Conservation (phyloP, 2,888 invertebrate species). For the Apoderus coryli region DNA sequence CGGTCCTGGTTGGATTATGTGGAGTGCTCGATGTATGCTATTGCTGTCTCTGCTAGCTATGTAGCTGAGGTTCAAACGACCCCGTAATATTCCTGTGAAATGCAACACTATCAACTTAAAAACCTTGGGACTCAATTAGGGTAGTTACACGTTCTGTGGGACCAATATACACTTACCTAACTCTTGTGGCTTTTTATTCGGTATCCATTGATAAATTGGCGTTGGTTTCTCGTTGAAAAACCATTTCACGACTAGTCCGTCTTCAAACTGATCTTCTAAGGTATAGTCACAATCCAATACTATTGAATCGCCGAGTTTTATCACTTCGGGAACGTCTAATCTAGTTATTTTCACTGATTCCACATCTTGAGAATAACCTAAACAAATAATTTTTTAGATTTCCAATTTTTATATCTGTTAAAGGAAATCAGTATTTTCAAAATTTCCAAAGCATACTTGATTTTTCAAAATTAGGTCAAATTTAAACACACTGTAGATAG, state of each 20-base stretch:
- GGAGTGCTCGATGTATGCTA: conserved; percentile 46
- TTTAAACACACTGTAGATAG: too few relatives aligned
- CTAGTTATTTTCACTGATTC: conserved; percentile 27
- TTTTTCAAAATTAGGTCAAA: too few relatives aligned
- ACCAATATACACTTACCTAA: conserved; percentile 33
- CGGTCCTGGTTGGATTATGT: conserved; percentile 48
- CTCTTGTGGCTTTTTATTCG: conserved; percentile 33
- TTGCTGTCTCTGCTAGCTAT: conserved; percentile 35
- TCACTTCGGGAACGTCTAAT: conserved; percentile 30
- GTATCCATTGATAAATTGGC: conserved; percentile 46
- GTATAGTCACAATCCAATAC: conserved; percentile 42
- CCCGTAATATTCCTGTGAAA: conserved; percentile 29
- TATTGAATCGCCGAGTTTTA: conserved; percentile 32
- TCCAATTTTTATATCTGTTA: too few relatives aligned
- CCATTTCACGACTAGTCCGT: conserved; percentile 44
- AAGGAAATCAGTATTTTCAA: too few relatives aligned
- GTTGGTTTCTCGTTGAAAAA: conserved; percentile 33
- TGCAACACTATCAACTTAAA: not conserved
- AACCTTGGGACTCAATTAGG: not conserved
- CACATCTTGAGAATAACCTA: too few relatives aligned
- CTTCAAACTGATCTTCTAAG: conserved; percentile 27
- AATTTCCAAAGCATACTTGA: too few relatives aligned
- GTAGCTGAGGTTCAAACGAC: conserved; percentile 33
- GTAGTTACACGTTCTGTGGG: too few relatives aligned
- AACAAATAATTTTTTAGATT: too few relatives aligned